Base-by-base conservation (phyloP, 2,113 vertebrate species). In the Neolamprologus modestus region DNA sequence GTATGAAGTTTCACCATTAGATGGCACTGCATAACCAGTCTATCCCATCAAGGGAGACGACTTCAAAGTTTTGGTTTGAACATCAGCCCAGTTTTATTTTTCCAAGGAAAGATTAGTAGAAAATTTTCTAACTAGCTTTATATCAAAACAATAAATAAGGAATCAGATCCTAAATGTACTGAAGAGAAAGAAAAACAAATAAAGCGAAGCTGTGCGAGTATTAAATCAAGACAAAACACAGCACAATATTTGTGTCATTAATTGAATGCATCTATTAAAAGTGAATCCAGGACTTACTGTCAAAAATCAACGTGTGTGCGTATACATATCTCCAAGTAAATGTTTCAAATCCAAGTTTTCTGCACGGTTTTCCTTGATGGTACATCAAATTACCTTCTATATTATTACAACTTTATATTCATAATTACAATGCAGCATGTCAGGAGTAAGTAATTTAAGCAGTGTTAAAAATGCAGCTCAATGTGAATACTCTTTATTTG, bases 1-100 rank as follows among this genome's bases (percentile, higher is more conserved):
- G 5, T 33, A 26, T n/a, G 7, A 84, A 3, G 4, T 85, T 26
- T 52, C 26, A 84, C 92, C 95, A 94, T 81, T 92, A 93, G 94
- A 91, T 90, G 95, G 83, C 79, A 81, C 19, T 83, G 16, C 47
- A 28, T 28, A 24, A 24, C 33, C 42, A 59, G 5, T 37, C 5
- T 13, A 37, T 52, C 59, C n/a, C 19, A 21, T 37, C 31, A 16
- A 31, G 9, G 10, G 21, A 14, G 10, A 66, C 1, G 3, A 82
- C 28, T 13, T 53, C 11, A 53, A 9, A 40, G 13, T 12, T 78
- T 33, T 3, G 6, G 54, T 26, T 42, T 42, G 24, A n/a, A 45
- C 24, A 7, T 52, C 31, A 68, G n/a, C 45, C 35, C 31, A 37
- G 35, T 59, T 80, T 47, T 24, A 57, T 42, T 42, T 63, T 50